Conservation (phyloP, 2,113 vertebrate species). For the Petaurus breviceps region DNA sequence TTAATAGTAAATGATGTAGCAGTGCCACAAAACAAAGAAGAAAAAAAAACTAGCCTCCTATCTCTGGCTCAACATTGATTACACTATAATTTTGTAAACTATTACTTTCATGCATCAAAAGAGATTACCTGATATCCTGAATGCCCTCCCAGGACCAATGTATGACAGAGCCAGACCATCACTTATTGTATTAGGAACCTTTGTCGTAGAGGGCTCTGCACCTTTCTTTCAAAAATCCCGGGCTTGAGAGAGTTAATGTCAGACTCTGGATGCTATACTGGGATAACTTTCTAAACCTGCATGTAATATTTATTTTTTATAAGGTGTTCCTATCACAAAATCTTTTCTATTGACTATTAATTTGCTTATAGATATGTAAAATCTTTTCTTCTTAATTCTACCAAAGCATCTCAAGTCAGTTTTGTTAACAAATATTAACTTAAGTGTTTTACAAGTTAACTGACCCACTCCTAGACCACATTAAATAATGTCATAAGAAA, state of each 20-base stretch:
- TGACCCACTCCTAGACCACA: not conserved
- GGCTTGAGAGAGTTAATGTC: not conserved
- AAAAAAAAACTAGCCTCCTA: not conserved
- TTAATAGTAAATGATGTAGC: not conserved
- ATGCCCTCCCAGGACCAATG: not conserved
- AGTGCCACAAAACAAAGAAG: not conserved
- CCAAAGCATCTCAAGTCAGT: slow-evolving; percentile 30
- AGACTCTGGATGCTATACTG: not conserved
- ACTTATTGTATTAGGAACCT: not conserved
- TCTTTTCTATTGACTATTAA: not conserved
- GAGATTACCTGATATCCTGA: not conserved
- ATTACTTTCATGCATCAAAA: not conserved
- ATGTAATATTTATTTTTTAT: not conserved
- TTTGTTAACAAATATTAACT: slow-evolving; percentile 21
- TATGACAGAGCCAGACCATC: not conserved
- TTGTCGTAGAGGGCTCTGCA: not conserved
- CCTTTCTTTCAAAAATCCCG: not conserved
- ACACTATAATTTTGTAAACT: not conserved
- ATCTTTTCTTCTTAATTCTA: slow-evolving; percentile 34
- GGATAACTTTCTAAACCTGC: not conserved
- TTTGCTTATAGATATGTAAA: not conserved
- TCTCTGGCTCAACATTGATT: not conserved
- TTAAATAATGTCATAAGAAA: not conserved
- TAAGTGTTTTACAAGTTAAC: slow-evolving; percentile 23
- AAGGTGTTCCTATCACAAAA: slow-evolving; percentile 33